These are phyloP conservation scores for Caenorhabditis latens DNA, from an alignment of 1,140 invertebrate species.

Conservation along the genomic window DNA sequence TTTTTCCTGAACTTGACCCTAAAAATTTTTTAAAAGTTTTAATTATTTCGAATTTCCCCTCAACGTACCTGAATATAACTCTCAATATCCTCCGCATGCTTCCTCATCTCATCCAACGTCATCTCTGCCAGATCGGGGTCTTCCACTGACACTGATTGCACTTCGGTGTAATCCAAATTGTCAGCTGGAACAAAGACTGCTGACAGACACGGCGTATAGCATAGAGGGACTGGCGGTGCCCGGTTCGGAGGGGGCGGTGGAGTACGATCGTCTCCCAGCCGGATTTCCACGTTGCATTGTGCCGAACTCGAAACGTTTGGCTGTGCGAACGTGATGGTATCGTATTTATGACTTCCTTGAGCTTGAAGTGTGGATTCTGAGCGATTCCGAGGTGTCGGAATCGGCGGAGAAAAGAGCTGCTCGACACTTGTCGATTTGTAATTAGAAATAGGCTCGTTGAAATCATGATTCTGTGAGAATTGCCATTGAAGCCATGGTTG, in stretches of 20 bases:
- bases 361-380: constrained; percentile 3
- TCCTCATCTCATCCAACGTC: constrained; percentile 18
- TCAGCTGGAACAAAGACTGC: neutral
- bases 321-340: constrained; percentile 7
- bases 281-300: constrained; percentile 40
- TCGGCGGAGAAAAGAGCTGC: constrained; percentile 10
- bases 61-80: constrained; percentile 30
- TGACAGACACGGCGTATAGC: neutral
- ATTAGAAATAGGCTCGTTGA: too few relatives aligned
- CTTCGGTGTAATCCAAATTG: constrained; percentile 10
- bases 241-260: constrained; percentile 5
- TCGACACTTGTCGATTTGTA: constrained; percentile 19
- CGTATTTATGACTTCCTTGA: constrained; percentile 46
- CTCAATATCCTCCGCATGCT: constrained; percentile 18
- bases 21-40: too few relatives aligned
- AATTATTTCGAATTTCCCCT: too few relatives aligned
- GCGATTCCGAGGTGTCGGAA: constrained; percentile 2
- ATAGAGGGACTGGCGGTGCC: constrained; percentile 8
- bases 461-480: too few relatives aligned
- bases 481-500: neutral
- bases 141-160: constrained; percentile 32
- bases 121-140: constrained; percentile 12
- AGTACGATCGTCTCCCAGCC: neutral
- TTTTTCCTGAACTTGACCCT: neutral
- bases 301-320: neutral